phyloP scores from a whole-genome alignment of 2,888 invertebrate genomes.

The Rhamphomyia laevipes region DNA sequence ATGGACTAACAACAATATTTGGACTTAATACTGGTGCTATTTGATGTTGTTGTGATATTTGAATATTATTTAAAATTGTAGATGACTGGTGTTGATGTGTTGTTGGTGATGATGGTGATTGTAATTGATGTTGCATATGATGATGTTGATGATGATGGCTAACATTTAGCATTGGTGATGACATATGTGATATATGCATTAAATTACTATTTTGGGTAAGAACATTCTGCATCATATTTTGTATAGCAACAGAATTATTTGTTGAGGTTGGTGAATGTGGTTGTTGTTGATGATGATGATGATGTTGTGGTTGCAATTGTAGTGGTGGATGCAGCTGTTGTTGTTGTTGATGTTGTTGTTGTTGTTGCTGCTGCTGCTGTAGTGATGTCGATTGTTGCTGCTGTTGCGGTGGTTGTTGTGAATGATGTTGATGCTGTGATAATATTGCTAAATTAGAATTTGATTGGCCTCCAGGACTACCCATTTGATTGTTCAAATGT shows the following conservation, averaged over 20 bases:
- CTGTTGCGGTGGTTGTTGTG: conserved; percentile 16
- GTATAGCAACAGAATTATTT: conserved; percentile 7
- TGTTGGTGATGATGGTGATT: conserved; percentile 7
- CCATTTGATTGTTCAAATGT: neutral
- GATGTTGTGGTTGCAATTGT: conserved; percentile 11
- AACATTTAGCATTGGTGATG: conserved; percentile 19
- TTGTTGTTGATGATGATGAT: conserved; percentile 18
- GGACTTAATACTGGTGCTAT: conserved; percentile 23
- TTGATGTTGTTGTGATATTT: conserved; percentile 15
- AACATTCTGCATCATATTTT: conserved; percentile 33
- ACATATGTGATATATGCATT: conserved; percentile 28
- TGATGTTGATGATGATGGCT: conserved; percentile 13
- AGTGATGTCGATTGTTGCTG: conserved; percentile 17
- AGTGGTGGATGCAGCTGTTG: conserved; percentile 2
- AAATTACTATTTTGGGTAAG: conserved; percentile 21
- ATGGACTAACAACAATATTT: conserved; percentile 25
- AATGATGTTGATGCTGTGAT: conserved; percentile 8
- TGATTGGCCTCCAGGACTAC: conserved; percentile 13
- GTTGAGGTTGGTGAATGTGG: conserved; percentile 5
- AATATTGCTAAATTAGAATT: too few relatives aligned
- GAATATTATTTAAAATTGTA: conserved; percentile 6
- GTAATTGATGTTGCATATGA: conserved; percentile 13
- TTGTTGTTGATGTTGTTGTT: conserved; percentile 7
- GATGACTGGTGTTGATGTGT: conserved; percentile 13
- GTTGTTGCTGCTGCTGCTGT: conserved; percentile 16